phyloP scores from a whole-genome alignment of 2,113 vertebrate species.

The Nothobranchius kuhntae region DNA sequence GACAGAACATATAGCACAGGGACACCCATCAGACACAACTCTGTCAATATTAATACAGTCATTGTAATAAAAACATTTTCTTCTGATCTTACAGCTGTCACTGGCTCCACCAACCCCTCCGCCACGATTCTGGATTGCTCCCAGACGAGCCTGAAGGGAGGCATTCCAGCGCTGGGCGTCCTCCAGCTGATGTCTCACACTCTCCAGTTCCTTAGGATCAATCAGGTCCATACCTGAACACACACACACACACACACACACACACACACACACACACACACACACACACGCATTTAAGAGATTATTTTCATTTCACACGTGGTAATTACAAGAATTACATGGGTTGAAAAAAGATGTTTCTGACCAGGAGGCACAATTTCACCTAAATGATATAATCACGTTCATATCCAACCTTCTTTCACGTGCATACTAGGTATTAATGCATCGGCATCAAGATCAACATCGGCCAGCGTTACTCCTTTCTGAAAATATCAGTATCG shows the following conservation, averaged over 20 bases:
- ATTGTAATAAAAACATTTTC: background rate
- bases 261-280: background rate
- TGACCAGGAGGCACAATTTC: too few relatives aligned
- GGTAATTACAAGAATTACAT: too few relatives aligned
- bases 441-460: too few relatives aligned
- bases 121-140: slow-evolving; percentile 79
- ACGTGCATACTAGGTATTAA: too few relatives aligned
- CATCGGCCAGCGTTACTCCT: too few relatives aligned
- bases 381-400: background rate
- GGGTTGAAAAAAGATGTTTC: too few relatives aligned
- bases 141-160: slow-evolving; percentile 80
- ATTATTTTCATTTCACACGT: too few relatives aligned
- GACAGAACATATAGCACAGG: slow-evolving; percentile 1
- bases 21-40: background rate
- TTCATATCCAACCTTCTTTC: background rate
- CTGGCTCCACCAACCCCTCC: slow-evolving; percentile 79
- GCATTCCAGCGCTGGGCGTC: slow-evolving; percentile 82
- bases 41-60: background rate
- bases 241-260: background rate
- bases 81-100: slow-evolving; percentile 63
- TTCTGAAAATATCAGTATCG: too few relatives aligned
- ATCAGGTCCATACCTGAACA: slow-evolving; percentile 53
- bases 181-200: slow-evolving; percentile 79
- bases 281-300: too few relatives aligned
- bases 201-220: slow-evolving; percentile 77